Evolutionary conservation across 1,140 invertebrate genomes (phyloP).

Genomic region (Leucophenga varia): DNA sequence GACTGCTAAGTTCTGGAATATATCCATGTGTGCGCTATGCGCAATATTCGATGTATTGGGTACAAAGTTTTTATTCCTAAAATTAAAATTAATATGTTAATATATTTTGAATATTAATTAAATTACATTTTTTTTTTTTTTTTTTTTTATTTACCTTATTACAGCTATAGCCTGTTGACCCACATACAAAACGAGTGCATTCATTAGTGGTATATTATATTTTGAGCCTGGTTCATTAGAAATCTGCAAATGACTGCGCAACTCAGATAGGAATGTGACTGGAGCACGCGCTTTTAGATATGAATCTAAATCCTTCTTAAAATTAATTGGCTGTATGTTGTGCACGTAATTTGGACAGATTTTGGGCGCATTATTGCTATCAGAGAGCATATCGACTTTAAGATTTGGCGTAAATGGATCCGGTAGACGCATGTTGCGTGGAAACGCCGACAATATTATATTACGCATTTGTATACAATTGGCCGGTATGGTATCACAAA

Average conservation of each 20-base stretch:
- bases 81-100: too few species aligned
- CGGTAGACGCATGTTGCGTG: constrained; percentile 94
- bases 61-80: constrained; percentile 77
- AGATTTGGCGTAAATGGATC: constrained; percentile 97
- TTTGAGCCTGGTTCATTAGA: constrained; percentile 83
- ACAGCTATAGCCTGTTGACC: constrained; percentile 93
- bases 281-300: constrained; percentile 93
- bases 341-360: constrained; percentile 87
- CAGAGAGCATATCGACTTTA: constrained; percentile 93
- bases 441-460: constrained; percentile 95
- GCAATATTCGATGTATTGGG: constrained; percentile 96
- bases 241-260: constrained; percentile 84
- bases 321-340: constrained; percentile 82
- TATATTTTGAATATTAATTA: too few species aligned
- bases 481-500: constrained; percentile 98
- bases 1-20: constrained; percentile 98
- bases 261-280: constrained; percentile 92
- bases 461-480: constrained; percentile 99
- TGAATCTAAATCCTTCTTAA: constrained; percentile 95
- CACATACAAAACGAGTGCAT: constrained; percentile 95
- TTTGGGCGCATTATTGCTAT: constrained; percentile 80
- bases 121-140: not conserved
- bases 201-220: constrained; percentile 96
- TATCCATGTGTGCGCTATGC: constrained; percentile 98
- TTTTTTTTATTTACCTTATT: constrained; percentile 60